Base-by-base conservation (phyloP, 2,113 vertebrate genomes). In the Tricholaema leucomelas region DNA sequence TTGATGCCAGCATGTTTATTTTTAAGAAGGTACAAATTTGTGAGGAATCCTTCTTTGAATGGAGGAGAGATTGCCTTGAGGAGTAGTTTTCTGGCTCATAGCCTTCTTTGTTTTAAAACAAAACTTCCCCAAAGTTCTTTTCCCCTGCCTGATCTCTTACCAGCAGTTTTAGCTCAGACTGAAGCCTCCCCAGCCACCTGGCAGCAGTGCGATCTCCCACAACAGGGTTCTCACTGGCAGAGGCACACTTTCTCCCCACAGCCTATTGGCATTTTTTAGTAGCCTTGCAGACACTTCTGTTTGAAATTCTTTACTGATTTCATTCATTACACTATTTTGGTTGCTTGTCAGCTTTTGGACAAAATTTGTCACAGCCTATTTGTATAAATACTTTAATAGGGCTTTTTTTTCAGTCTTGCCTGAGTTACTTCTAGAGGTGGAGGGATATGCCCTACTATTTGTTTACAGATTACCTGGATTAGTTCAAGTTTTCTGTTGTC, bases 1-100 rank as follows among this genome's bases (percentile, higher is more conserved):
- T 92, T 36, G 36, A 50, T 73, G 74, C 81, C 84, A 94, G 63
- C 36, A 30, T 73, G 65, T 85, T 89, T 90, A 77, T 91, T 95
- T 94, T 89, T 77, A 89, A 80, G 75, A 67, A 50, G 15, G 28
- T 73, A 81, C 12, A 64, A 88, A 79, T 60, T 61, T 4, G 1
- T 65, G 59, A 69, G 52, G 52, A 55, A 79, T 27, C 44, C 2
- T 0, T 90, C 69, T 86, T 69, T 54, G 21, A 77, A 50, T 21
- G 48, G 69, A 90, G 52, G 69, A 71, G 30, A 19, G 36, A 12
- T 19, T 52, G 61, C 48, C 35, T 36, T 59, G 24, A 56, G 13
- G 40, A 56, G 46, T 9, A 46, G 36, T 9, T 71, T 85, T 87
- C 71, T 91, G 85, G 23, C 55, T 87, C 30, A 7, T 7, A 38